Conservation (phyloP, 2,888 invertebrate species). For the Hedychridium roseum region DNA sequence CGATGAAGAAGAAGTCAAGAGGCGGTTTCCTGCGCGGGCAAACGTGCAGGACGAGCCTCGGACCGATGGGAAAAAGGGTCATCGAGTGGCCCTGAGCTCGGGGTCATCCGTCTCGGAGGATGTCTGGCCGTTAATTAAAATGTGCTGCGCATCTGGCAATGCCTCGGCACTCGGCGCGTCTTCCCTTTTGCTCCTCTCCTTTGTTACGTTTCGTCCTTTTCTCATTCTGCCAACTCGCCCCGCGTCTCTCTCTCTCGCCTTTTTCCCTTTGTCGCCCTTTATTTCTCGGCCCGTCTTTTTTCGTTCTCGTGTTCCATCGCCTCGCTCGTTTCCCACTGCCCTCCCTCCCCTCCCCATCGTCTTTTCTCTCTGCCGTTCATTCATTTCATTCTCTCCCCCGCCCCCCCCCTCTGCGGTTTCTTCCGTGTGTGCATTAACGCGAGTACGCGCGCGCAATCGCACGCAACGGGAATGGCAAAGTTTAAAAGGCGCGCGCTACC, state of each 20-base stretch:
- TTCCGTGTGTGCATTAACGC: neutral
- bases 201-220: no score
- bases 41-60: no score
- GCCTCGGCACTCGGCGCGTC: conserved; percentile 18
- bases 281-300: no score
- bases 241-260: no score
- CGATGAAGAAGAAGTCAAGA: no score
- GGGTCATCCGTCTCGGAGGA: conserved; percentile 58
- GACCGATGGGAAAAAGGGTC: conserved; percentile 47
- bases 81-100: conserved; percentile 46
- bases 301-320: no score
- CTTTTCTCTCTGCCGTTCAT: neutral
- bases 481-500: conserved; percentile 23
- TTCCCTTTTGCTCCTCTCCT: conserved; percentile 13
- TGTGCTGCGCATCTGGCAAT: conserved; percentile 59
- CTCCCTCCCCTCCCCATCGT: conserved; percentile 8
- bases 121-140: conserved; percentile 61
- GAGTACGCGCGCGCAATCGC: conserved; percentile 26
- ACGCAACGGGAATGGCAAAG: conserved; percentile 34
- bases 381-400: no score
- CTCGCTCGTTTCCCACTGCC: conserved; percentile 7
- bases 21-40: no score
- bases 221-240: no score
- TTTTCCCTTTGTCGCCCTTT: no score
- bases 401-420: conserved; percentile 11